phyloP scores from a whole-genome alignment of 1,140 invertebrate genomes.

The Microplitis demolitor region DNA sequence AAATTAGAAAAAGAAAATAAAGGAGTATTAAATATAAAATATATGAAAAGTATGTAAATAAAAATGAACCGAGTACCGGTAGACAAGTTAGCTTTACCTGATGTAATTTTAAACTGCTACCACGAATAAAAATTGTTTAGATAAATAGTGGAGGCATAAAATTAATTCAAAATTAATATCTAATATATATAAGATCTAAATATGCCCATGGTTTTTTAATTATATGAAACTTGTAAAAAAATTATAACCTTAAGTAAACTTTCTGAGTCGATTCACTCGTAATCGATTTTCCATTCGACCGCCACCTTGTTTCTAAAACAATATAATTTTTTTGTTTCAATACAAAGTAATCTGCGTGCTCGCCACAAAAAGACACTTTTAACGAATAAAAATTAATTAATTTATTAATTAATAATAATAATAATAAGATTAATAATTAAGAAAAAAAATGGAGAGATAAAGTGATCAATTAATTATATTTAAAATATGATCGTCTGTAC shows the following conservation, averaged over 20 bases:
- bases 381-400: no score
- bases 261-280: no score
- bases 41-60: conserved; percentile 12
- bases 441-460: background rate
- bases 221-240: no score
- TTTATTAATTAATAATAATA: background rate
- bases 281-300: no score
- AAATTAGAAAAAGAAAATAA: no score
- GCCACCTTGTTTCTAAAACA: no score
- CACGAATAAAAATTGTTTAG: conserved; percentile 3
- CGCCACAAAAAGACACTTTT: no score
- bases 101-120: conserved; percentile 22
- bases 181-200: background rate
- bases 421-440: background rate
- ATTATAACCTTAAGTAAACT: no score
- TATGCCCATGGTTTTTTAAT: no score
- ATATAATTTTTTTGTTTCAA: no score
- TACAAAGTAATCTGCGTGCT: background rate
- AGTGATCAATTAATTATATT: conserved; percentile 12
- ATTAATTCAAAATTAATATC: conserved; percentile 28
- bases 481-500: background rate
- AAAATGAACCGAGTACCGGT: conserved; percentile 21
- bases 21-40: no score
- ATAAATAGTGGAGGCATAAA: conserved; percentile 20
- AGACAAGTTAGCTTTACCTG: conserved; percentile 21